Base-by-base conservation (phyloP, 2,113 vertebrate species). In the Polyodon spathula region DNA sequence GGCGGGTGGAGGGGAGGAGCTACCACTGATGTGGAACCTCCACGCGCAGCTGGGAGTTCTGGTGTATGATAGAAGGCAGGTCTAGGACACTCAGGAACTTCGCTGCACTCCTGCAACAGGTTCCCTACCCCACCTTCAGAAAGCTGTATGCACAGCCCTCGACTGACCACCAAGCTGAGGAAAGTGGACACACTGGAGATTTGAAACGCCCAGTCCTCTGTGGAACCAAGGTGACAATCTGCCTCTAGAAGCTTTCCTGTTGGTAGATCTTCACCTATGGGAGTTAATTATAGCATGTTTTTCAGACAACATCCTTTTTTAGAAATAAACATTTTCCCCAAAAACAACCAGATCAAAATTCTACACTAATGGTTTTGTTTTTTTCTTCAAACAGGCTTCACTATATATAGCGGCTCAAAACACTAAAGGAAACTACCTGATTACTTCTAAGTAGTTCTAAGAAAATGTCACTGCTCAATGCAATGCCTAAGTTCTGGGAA, bases 161-260 rank as follows among this genome's bases (percentile, higher is more conserved):
- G 80, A 11, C 73, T 75, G 58, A 93, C 59, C 69, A 94, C 64
- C 51, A 92, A 71, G 10, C 81, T 86, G 73, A 97, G 79, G 65
- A 93, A 95, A 6, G 75, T 1, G 0, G 89, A 86, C n/a, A 97
- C 78, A 7, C 80, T 82, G 8, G 91, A 82, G 2, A 78, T 78
- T 54, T 80, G 68, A 63, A 91, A 93, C 65, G 96, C 69, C 93
- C 94, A 98, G 10, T 92, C 86, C 73, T 93, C 89, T 2, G 97
- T 56, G 62, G 38, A 67, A 11, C 77, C 56, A 14, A 43, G 68
- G 41, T 89, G 86, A 64, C 86, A 93, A 15, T 1, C 37, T 2
- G 51, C 4, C 59, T 81, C 76, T 62, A 73, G 60, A 44, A 61
- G 63, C 66, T 68, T 63, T 1, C 67, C 37, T 4, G 54, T 70